Conservation (phyloP, 2,888 invertebrate species). For the Andrena trimmerana region DNA sequence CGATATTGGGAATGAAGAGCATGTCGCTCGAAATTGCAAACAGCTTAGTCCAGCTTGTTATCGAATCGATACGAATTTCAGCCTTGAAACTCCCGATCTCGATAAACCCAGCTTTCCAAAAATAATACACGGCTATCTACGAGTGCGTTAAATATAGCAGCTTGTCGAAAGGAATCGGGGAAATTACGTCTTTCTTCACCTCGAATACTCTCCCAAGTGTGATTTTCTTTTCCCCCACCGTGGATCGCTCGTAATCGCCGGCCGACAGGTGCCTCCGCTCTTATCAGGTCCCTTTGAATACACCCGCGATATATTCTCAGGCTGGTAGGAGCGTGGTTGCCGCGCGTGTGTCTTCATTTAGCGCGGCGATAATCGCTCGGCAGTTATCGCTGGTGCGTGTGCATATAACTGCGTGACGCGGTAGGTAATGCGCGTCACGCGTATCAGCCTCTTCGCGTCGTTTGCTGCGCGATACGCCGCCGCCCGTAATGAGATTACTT, state of each 20-base stretch:
- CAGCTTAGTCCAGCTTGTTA: no score
- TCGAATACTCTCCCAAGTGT: not conserved
- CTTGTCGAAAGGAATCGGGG: not conserved
- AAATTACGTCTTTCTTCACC: not conserved
- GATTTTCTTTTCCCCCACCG: not conserved
- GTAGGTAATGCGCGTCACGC: constrained; percentile 30
- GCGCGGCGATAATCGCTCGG: constrained; percentile 35
- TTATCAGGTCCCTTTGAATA: constrained; percentile 39
- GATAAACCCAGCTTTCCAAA: not conserved
- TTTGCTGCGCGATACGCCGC: constrained; percentile 27
- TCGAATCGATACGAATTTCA: not conserved
- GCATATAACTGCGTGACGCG: constrained; percentile 25
- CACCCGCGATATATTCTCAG: constrained; percentile 34
- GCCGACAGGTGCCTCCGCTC: constrained; percentile 29
- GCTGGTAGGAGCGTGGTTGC: constrained; percentile 1
- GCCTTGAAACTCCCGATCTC: not conserved
- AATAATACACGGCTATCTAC: constrained; percentile 3
- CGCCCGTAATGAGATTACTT: constrained; percentile 40
- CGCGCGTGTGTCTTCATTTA: constrained; percentile 53
- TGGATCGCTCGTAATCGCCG: constrained; percentile 40
- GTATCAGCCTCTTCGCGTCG: constrained; percentile 39
- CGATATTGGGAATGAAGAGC: no score
- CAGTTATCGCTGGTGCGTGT: constrained; percentile 23
- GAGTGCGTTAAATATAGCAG: constrained; percentile 13
- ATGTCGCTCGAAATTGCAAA: no score